Evolutionary conservation across 1,140 invertebrate species (phyloP), one percentile per base, ranked within the genome.

Genomic region (Macrosteles quadrilineatus): DNA sequence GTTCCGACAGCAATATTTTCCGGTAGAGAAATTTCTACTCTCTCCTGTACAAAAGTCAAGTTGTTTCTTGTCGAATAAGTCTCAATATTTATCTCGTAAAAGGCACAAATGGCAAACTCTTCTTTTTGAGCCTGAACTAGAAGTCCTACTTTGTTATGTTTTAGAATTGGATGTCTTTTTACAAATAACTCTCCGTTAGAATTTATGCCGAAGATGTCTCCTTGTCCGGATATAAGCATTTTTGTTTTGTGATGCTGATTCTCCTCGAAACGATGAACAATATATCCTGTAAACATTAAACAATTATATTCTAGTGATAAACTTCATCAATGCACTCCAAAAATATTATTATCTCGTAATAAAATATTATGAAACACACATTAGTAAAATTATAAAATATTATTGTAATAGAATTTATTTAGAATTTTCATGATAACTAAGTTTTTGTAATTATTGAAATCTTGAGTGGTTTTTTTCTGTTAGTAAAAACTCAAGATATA

Each of bases 41-140:
- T 30, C 4, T 43, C 27, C 27, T 72, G 14, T 59, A 23, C 50
- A 71, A 75, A 59, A 11, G 70, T 72, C 73, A 75, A 73, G 72
- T 74, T 62, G 78, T 76, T 66, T 79, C 74, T 53, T 74, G 75
- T 59, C 74, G 73, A 69, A 14, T 6, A 36, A 14, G 2, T 72
- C 75, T 79, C 78, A 81, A 81, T 90, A 89, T 82, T 86, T 80
- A 90, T 91, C 45, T 84, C 86, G 47, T 84, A 84, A 72, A 87
- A 86, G 47, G 83, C 79, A 77, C 92, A 91, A 69, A 86, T 85
- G 6, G 91, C 85, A 76, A 87, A 83, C 63, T 19, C n/a, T 50
- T 74, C 83, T 78, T 71, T 14, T 36, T 36, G 32, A 36, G 4
- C 4, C 14, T 36, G 32, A 79, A 72, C 72, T 74, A 74, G 81